Conservation (phyloP, 2,113 vertebrate genomes). For the Protobothrops flavoviridis region DNA sequence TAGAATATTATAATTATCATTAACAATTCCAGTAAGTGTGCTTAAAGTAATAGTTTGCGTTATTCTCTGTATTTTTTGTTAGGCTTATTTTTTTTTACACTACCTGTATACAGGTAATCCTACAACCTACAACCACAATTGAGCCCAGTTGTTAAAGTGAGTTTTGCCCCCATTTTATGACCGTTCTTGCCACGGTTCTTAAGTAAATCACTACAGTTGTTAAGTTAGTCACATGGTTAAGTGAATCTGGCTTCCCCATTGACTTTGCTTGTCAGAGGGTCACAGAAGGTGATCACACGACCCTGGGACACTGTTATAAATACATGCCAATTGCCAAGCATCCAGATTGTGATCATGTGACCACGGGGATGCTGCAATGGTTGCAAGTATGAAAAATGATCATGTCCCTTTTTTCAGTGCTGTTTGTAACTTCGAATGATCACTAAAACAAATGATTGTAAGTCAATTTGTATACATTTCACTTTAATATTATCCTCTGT, state of each 20-base stretch:
- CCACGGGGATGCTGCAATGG: not conserved
- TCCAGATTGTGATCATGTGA: too few relatives aligned
- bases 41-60: not conserved
- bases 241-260: not conserved
- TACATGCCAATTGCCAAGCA: too few relatives aligned
- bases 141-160: not conserved
- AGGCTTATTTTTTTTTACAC: not conserved
- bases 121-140: not conserved
- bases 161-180: not conserved
- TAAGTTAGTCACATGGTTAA: not conserved
- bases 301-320: too few relatives aligned
- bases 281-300: not conserved
- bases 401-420: not conserved
- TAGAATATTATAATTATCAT: not conserved
- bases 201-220: not conserved
- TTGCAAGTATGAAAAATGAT: too few relatives aligned
- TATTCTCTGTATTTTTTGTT: not conserved
- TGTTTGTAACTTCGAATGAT: not conserved
- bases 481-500: not conserved
- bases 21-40: not conserved
- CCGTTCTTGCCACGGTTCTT: not conserved
- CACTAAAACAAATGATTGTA: not conserved
- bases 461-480: not conserved
- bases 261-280: not conserved
- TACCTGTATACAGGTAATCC: not conserved